phyloP scores from a whole-genome alignment of 2,113 vertebrate genomes.

The Nestor notabilis region DNA sequence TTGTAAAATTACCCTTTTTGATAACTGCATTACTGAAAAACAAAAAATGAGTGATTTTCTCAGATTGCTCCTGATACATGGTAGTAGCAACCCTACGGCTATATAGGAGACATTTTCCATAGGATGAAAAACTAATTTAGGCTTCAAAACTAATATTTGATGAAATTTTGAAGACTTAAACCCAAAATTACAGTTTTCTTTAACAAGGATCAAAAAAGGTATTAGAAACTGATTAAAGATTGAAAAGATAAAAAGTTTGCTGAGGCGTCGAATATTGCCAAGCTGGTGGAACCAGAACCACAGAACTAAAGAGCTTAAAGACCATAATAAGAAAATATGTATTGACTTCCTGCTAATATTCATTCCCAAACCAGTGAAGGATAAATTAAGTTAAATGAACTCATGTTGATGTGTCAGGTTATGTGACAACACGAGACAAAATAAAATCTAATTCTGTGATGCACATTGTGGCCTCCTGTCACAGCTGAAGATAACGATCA shows the following conservation, averaged over 20 bases:
- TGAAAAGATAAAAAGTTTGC: not conserved
- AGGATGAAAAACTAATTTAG: not conserved
- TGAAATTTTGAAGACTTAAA: not conserved
- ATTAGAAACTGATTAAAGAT: not conserved
- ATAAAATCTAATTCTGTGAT: conserved; percentile 30
- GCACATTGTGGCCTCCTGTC: not conserved
- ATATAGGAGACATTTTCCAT: not conserved
- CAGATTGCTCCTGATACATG: not conserved
- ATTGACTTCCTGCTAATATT: not conserved
- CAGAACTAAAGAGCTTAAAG: not conserved
- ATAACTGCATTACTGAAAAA: not conserved
- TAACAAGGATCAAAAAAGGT: not conserved
- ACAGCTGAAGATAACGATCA: not conserved
- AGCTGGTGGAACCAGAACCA: not conserved
- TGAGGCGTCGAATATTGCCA: not conserved
- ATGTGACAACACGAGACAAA: not conserved
- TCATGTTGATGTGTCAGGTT: not conserved
- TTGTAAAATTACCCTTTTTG: not conserved
- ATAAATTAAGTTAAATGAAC: not conserved
- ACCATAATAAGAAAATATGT: not conserved
- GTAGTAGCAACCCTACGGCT: not conserved
- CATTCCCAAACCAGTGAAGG: not conserved
- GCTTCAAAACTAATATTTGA: not conserved
- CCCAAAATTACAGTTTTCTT: not conserved
- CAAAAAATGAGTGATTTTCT: not conserved